phyloP scores from a whole-genome alignment of 2,113 vertebrate species.

The Puntigrus tetrazona region DNA sequence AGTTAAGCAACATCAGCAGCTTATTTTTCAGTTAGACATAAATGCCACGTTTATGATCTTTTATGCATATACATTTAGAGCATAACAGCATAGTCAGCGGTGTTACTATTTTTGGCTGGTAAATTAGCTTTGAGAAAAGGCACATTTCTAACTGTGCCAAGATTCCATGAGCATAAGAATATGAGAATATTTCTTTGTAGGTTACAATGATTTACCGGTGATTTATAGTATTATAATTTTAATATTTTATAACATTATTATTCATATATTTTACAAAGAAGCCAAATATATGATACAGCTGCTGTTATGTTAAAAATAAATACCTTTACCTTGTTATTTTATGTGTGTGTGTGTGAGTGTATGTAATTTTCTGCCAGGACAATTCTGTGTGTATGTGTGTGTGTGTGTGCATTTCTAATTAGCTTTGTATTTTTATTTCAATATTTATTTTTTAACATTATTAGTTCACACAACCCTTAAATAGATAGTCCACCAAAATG shows the following conservation, averaged over 20 bases:
- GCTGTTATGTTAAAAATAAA: not conserved
- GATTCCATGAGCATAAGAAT: not conserved
- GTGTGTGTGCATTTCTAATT: too few relatives aligned
- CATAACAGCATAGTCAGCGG: not conserved
- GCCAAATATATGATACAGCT: not conserved
- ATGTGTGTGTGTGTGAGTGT: not conserved
- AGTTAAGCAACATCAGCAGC: slow-evolving; percentile 13
- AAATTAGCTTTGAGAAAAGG: not conserved
- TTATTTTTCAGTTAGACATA: slow-evolving; percentile 43
- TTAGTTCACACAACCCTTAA: not conserved
- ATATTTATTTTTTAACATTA: too few relatives aligned
- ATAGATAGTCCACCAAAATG: too few relatives aligned
- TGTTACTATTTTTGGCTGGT: not conserved
- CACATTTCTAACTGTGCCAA: not conserved
- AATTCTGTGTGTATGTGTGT: too few relatives aligned
- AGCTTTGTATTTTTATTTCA: too few relatives aligned
- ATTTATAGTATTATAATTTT: not conserved
- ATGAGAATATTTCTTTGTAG: not conserved
- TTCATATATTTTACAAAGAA: not conserved
- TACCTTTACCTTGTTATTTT: not conserved
- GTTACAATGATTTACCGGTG: not conserved
- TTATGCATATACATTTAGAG: not conserved
- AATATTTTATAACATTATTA: too few relatives aligned
- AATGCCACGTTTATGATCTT: not conserved
- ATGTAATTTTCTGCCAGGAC: too few relatives aligned